phyloP scores from a whole-genome alignment of 2,888 invertebrate species.

The Agrotis puta region DNA sequence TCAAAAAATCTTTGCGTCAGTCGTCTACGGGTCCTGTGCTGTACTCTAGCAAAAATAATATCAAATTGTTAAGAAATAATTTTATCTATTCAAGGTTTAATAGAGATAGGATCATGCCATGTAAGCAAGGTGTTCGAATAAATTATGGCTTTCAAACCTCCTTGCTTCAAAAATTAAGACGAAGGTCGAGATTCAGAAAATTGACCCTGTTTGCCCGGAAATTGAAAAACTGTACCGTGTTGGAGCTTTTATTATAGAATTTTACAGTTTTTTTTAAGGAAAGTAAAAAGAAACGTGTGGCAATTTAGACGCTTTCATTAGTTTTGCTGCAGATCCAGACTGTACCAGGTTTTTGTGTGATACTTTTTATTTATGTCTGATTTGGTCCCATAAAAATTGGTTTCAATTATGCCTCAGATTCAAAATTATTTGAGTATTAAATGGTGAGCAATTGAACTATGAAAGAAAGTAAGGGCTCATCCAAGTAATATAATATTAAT shows the following conservation, averaged over 20 bases:
- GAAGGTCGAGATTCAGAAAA: constrained; percentile 85
- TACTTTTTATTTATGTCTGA: constrained; percentile 28
- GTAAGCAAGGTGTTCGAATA: constrained; percentile 78
- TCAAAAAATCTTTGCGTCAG: no score
- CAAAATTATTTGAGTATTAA: neutral
- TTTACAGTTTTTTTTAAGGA: constrained; percentile 78
- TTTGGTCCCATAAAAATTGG: constrained; percentile 1
- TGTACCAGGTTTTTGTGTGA: constrained; percentile 26
- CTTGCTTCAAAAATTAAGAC: constrained; percentile 86
- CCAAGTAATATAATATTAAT: no score
- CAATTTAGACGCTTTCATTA: constrained; percentile 56
- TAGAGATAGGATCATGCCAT: no score
- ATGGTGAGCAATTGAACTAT: neutral
- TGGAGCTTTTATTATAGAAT: constrained; percentile 81
- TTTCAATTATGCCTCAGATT: neutral
- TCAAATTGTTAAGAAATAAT: no score
- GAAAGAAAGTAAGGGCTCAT: neutral
- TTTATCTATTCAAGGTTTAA: no score
- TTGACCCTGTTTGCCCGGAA: constrained; percentile 85
- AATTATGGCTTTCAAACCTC: constrained; percentile 84
- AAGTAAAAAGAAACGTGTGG: constrained; percentile 74
- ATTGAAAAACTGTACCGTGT: constrained; percentile 88
- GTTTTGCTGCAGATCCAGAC: constrained; percentile 24
- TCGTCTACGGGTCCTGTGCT: no score
- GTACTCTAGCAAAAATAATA: no score